These are phyloP conservation scores for Melierax canorus DNA, from an alignment of 2,113 vertebrate species.

Conservation along the genomic window DNA sequence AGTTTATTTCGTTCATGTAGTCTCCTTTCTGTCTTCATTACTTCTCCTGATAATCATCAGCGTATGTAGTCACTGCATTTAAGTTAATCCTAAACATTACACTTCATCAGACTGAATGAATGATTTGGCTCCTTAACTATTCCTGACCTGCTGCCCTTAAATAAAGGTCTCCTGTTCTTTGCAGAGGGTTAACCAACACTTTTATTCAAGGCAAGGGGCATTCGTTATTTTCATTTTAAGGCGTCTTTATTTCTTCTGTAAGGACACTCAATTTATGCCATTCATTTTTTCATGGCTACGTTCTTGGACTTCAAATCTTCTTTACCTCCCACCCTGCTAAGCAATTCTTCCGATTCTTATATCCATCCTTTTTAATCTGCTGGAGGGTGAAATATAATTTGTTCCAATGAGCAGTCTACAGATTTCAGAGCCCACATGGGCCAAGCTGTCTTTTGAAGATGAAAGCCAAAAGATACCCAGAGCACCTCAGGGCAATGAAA, in stretches of 20 bases:
- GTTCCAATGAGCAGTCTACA: conserved; percentile 46
- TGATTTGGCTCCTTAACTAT: not conserved
- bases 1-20: not conserved
- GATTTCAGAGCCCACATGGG: conserved; percentile 36
- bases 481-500: conserved; percentile 23
- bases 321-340: conserved; percentile 18
- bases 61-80: not conserved
- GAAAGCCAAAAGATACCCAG: conserved; percentile 47
- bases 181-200: not conserved
- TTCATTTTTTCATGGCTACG: not conserved
- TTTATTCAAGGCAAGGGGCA: not conserved
- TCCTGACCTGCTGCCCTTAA: not conserved
- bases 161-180: not conserved
- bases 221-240: not conserved
- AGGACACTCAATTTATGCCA: not conserved
- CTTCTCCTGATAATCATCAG: not conserved
- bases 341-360: conserved; percentile 23
- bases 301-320: conserved; percentile 17
- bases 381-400: conserved; percentile 38
- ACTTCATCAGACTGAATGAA: not conserved
- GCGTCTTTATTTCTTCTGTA: not conserved
- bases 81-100: not conserved
- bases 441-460: conserved; percentile 51
- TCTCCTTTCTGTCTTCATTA: not conserved
- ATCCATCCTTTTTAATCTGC: conserved; percentile 42